Evolutionary conservation across 2,113 vertebrate genomes (phyloP).

Genomic region (Zapus hudsonius): DNA sequence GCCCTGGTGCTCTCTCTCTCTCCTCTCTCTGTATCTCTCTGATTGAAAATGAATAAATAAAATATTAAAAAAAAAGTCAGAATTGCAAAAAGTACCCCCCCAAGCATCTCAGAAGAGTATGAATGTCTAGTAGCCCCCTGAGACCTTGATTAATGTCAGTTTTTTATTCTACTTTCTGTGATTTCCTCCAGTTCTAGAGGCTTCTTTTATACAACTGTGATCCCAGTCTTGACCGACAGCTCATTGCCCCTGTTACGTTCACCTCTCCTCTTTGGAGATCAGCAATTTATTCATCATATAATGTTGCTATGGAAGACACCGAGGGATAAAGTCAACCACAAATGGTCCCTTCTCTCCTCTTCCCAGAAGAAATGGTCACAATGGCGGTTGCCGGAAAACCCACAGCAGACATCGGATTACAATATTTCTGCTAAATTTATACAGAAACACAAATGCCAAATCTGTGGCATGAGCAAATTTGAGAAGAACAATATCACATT

Average conservation of each 20-base stretch:
- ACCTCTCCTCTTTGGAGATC: not conserved
- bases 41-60: too few relatives aligned
- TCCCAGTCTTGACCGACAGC: not conserved
- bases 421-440: conserved; percentile 52
- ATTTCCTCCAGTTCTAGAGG: not conserved
- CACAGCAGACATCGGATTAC: conserved; percentile 8
- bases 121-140: not conserved
- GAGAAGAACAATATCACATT: conserved; percentile 20
- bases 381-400: not conserved
- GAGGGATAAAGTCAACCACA: not conserved
- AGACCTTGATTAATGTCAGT: not conserved
- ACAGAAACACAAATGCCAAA: conserved; percentile 37
- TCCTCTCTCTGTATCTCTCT: too few relatives aligned
- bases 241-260: not conserved
- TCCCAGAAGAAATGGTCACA: conserved; percentile 25
- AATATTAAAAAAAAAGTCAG: not conserved
- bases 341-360: conserved; percentile 3
- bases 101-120: not conserved
- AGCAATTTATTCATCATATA: conserved; percentile 1
- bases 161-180: not conserved
- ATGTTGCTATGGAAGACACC: not conserved
- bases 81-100: not conserved
- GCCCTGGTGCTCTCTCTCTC: too few relatives aligned
- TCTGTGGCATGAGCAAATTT: conserved; percentile 5
- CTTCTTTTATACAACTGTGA: not conserved